Percentiles rank a stretch among this genome's conserved stretches.
Conservation (phyloP, 2,888 invertebrate species). For the Mactromeris polynyma region DNA sequence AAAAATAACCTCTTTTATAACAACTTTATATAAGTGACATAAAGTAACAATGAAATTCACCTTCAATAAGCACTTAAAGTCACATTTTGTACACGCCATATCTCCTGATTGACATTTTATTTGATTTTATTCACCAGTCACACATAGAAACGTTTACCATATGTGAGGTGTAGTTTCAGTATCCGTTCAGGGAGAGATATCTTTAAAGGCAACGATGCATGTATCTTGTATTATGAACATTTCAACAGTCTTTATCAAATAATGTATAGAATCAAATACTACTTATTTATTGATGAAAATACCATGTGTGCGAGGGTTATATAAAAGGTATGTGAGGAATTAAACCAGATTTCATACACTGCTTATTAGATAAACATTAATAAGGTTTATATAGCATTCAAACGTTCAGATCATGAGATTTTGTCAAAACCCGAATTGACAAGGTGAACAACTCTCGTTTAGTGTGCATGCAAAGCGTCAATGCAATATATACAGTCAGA, state of each 20-base stretch:
- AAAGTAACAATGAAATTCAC: conserved; percentile 4
- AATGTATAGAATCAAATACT: background rate
- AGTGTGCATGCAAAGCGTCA: too few relatives aligned
- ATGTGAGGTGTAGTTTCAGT: background rate
- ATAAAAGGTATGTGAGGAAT: background rate
- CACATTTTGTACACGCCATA: background rate
- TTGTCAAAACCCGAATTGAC: too few relatives aligned
- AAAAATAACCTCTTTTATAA: background rate
- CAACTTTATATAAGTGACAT: background rate
- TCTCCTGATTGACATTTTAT: background rate
- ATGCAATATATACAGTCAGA: too few relatives aligned
- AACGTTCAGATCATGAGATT: background rate
- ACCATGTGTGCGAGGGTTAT: background rate
- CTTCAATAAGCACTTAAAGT: background rate
- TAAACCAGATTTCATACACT: background rate
- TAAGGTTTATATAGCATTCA: background rate
- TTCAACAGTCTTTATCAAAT: background rate
- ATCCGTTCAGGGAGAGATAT: background rate
- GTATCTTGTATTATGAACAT: background rate
- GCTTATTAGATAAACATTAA: background rate
- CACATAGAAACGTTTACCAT: background rate
- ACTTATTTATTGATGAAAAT: background rate
- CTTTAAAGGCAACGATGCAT: background rate
- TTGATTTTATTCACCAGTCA: background rate
- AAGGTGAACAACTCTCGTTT: too few relatives aligned